These are phyloP conservation scores for Escarpia spicata DNA, from an alignment of 2,888 invertebrate genomes.

Conservation along the genomic window DNA sequence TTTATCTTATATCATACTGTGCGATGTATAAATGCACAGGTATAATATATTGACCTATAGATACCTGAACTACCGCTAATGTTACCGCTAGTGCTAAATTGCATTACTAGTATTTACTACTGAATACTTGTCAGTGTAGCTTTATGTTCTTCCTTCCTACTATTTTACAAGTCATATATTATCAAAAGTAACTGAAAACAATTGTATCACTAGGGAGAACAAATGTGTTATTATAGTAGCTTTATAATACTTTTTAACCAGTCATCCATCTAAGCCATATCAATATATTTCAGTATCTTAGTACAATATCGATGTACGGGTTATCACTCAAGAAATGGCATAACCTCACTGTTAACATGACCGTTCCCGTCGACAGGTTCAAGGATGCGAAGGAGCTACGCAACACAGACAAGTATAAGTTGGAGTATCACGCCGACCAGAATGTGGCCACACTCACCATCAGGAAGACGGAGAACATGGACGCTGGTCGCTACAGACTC, in stretches of 20 bases:
- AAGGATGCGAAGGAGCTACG: slow-evolving; percentile 51
- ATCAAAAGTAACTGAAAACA: too few species aligned
- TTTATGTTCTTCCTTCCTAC: too few species aligned
- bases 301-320: neutral
- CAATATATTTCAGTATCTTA: too few species aligned
- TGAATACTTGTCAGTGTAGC: too few species aligned
- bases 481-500: slow-evolving; percentile 47
- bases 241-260: too few species aligned
- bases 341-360: neutral
- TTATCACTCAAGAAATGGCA: neutral
- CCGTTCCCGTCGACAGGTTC: slow-evolving; percentile 43
- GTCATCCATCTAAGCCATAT: too few species aligned
- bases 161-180: too few species aligned
- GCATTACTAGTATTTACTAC: neutral
- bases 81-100: neutral
- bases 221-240: too few species aligned
- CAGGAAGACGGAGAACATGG: slow-evolving; percentile 69
- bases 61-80: neutral
- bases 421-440: slow-evolving; percentile 36
- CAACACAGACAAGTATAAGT: slow-evolving; percentile 34
- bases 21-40: neutral
- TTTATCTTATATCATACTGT: neutral
- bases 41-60: too few species aligned
- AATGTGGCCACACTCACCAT: slow-evolving; percentile 74
- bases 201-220: too few species aligned